phyloP scores from a whole-genome alignment of 2,113 vertebrate species.

The Emydocephalus ijimae region DNA sequence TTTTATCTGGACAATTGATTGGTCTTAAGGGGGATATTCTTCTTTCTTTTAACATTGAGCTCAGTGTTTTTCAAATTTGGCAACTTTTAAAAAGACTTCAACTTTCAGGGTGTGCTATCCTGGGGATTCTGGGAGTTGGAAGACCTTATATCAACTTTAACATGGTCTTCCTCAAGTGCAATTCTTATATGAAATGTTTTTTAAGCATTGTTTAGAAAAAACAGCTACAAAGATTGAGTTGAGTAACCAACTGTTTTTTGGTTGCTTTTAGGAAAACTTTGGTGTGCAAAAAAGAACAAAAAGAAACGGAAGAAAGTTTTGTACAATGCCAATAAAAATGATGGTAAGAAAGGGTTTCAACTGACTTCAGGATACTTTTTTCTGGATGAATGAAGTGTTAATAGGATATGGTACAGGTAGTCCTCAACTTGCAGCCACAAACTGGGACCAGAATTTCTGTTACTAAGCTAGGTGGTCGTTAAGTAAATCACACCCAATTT shows the following conservation, averaged over 20 bases:
- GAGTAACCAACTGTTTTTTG: conserved; percentile 5
- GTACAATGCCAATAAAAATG: conserved; percentile 82
- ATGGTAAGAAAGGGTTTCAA: conserved; percentile 73
- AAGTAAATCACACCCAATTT: not conserved
- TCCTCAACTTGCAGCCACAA: not conserved
- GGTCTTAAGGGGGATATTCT: not conserved
- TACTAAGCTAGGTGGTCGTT: not conserved
- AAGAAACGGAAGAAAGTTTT: conserved; percentile 87
- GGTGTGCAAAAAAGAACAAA: conserved; percentile 92
- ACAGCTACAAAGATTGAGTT: not conserved
- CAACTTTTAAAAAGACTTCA: not conserved
- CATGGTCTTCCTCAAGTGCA: not conserved
- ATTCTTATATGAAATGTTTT: not conserved
- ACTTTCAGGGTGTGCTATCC: not conserved
- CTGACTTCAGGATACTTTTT: not conserved
- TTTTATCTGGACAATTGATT: not conserved
- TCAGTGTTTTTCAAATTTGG: not conserved
- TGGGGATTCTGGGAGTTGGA: not conserved
- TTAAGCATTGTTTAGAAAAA: not conserved
- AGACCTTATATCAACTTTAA: not conserved
- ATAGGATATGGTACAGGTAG: not conserved
- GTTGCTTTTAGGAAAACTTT: conserved; percentile 80
- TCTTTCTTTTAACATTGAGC: not conserved
- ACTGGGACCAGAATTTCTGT: not conserved
- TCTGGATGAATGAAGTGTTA: not conserved